These are phyloP conservation scores for Eupeodes luniger DNA, from an alignment of 2,888 invertebrate genomes.

Conservation along the genomic window DNA sequence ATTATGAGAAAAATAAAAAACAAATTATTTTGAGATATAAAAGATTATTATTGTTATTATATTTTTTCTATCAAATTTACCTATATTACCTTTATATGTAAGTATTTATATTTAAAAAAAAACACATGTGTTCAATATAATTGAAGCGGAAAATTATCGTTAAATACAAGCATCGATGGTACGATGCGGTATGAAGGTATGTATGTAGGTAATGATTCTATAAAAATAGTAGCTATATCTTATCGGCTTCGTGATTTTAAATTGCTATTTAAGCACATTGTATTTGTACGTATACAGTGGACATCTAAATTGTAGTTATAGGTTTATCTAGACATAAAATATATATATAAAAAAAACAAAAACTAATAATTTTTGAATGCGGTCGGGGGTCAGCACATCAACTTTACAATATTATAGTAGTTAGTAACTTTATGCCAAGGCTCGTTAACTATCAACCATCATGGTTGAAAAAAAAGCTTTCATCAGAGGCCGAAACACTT, in stretches of 20 bases:
- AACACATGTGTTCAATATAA: slow-evolving; percentile 29
- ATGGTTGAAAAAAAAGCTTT: too few species aligned
- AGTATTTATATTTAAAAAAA: background rate
- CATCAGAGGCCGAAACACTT: too few species aligned
- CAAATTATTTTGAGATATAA: background rate
- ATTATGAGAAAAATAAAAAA: background rate
- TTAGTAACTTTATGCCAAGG: slow-evolving; percentile 32
- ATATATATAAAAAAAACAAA: slow-evolving; percentile 1
- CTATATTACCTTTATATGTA: too few species aligned
- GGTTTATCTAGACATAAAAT: slow-evolving; percentile 13
- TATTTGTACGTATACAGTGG: slow-evolving; percentile 11
- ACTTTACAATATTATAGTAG: background rate
- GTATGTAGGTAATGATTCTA: background rate
- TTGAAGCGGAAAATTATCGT: slow-evolving; percentile 58
- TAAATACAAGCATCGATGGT: slow-evolving; percentile 10
- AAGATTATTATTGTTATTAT: slow-evolving; percentile 16
- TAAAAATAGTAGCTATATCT: slow-evolving; percentile 2
- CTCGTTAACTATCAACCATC: slow-evolving; percentile 40
- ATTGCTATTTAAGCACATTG: slow-evolving; percentile 43
- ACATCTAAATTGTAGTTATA: slow-evolving; percentile 20
- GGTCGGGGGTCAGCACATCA: slow-evolving; percentile 19
- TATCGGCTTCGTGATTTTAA: slow-evolving; percentile 60
- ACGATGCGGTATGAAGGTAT: background rate
- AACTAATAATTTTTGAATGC: slow-evolving; percentile 18
- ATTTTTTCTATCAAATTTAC: background rate